Conservation (phyloP, 2,797 vertebrate species). For the Coilia nasus region DNA sequence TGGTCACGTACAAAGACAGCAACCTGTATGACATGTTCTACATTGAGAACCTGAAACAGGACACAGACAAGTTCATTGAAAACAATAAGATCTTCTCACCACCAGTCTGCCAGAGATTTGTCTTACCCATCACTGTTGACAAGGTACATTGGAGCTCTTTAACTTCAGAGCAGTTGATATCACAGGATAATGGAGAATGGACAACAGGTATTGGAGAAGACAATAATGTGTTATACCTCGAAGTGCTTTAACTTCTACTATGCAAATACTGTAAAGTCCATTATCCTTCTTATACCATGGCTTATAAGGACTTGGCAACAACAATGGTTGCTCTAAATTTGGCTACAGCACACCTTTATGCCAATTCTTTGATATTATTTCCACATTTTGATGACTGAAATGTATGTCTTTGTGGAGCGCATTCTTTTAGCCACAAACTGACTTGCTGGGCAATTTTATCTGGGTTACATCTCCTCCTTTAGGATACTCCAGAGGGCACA, state of each 20-base stretch:
- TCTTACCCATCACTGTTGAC: slow-evolving; percentile 77
- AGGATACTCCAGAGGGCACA: slow-evolving; percentile 76
- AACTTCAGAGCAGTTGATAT: not conserved
- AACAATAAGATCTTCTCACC: slow-evolving; percentile 56
- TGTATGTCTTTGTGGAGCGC: too few species aligned
- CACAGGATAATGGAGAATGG: not conserved
- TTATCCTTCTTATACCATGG: too few species aligned
- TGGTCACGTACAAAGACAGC: slow-evolving; percentile 83
- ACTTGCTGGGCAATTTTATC: not conserved
- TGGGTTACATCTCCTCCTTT: not conserved
- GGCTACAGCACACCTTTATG: too few species aligned
- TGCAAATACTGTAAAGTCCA: too few species aligned
- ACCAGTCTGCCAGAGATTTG: slow-evolving; percentile 80
- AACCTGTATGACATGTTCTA: slow-evolving; percentile 92
- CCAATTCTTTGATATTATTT: too few species aligned
- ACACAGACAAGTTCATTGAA: slow-evolving; percentile 59
- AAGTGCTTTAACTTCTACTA: too few species aligned
- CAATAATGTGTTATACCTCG: too few species aligned
- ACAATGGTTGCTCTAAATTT: too few species aligned
- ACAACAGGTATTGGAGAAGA: too few species aligned
- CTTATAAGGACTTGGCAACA: too few species aligned
- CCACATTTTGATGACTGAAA: too few species aligned
- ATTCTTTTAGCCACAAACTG: too few species aligned
- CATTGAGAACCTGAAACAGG: slow-evolving; percentile 75
- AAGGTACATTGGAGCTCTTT: slow-evolving; percentile 67